A percentile compares a stretch with the other conserved stretches of the same genome.
phyloP scores from a whole-genome alignment of 2,113 vertebrate species.

The Anolis carolinensis region DNA sequence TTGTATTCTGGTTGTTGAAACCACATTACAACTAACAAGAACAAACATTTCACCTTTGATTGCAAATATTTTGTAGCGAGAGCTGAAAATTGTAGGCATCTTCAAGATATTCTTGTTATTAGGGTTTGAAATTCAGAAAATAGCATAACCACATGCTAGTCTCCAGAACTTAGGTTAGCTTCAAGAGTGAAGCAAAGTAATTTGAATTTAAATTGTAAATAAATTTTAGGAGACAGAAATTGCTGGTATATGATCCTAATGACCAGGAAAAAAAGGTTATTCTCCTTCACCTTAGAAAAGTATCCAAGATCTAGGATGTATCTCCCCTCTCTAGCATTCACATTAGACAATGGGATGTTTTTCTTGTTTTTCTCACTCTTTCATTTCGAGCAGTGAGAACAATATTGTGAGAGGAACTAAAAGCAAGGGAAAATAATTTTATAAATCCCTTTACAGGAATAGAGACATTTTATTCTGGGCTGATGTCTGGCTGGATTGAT shows the following conservation, averaged over 20 bases:
- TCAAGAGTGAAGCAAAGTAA: neutral
- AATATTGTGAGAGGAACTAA: neutral
- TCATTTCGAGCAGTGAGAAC: neutral
- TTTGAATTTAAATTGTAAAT: neutral
- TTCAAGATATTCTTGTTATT: neutral
- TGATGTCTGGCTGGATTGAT: neutral
- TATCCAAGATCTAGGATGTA: neutral
- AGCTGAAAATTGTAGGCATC: neutral
- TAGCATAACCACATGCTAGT: no score
- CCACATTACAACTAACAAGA: neutral
- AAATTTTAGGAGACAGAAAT: neutral
- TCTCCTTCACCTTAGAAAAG: neutral
- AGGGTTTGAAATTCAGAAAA: neutral
- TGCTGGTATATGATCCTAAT: neutral
- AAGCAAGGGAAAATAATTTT: neutral
- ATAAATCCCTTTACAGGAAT: neutral
- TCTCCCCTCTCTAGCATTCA: neutral
- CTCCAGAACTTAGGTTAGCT: neutral
- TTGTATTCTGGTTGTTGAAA: constrained; percentile 4
- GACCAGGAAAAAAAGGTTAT: neutral
- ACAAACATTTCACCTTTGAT: neutral
- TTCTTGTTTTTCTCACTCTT: no score
- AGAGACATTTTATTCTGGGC: neutral
- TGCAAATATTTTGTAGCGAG: neutral
- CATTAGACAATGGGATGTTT: neutral